phyloP scores from a whole-genome alignment of 2,113 vertebrate species.

The Melanostigma gelatinosum region DNA sequence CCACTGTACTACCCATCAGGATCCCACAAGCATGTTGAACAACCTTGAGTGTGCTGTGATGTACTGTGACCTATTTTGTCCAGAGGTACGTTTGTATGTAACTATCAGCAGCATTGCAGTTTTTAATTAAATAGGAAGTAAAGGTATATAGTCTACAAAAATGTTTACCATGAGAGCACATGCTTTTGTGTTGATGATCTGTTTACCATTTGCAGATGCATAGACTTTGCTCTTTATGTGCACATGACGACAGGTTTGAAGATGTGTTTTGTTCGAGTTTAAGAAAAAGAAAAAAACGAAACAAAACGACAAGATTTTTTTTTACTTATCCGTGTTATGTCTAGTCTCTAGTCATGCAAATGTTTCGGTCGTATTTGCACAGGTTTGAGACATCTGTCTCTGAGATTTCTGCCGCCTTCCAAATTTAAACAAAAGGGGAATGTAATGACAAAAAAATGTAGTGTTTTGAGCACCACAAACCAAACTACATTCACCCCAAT shows the following conservation, averaged over 20 bases:
- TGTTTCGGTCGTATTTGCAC: neutral
- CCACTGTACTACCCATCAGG: conserved; percentile 68
- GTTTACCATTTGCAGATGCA: neutral
- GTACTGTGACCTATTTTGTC: conserved; percentile 70
- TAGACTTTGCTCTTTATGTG: neutral
- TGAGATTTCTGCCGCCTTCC: neutral
- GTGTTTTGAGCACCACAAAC: neutral
- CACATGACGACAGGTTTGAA: neutral
- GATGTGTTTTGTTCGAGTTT: neutral
- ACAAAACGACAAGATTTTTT: neutral
- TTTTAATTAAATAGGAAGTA: neutral
- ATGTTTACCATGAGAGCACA: neutral
- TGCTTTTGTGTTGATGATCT: neutral
- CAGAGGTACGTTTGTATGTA: conserved; percentile 48
- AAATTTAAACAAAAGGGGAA: neutral
- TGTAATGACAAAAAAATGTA: neutral
- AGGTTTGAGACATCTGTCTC: conserved; percentile 8
- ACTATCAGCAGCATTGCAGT: neutral
- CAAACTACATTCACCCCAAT: neutral
- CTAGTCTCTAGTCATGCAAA: neutral
- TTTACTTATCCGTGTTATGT: neutral
- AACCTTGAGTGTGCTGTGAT: conserved; percentile 51
- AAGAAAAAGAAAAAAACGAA: neutral
- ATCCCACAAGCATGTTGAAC: conserved; percentile 53
- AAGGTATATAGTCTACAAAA: neutral